Evolutionary conservation across 2,888 invertebrate genomes (phyloP).

Genomic region (Tribolium freemani): DNA sequence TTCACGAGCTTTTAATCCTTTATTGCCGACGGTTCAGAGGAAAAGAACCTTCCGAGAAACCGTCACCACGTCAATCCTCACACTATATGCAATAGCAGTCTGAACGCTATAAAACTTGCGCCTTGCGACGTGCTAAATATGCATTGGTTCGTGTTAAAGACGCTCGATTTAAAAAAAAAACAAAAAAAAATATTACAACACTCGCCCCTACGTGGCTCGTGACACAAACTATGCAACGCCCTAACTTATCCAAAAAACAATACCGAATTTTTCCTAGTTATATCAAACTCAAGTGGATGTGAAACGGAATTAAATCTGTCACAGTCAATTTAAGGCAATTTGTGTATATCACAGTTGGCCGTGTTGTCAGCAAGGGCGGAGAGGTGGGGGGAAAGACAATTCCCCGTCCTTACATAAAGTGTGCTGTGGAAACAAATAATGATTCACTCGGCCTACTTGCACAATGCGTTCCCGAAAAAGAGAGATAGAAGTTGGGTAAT

Average conservation of each 20-base stretch:
- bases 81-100: background rate
- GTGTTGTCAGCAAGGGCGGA: constrained; percentile 6
- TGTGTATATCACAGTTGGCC: constrained; percentile 43
- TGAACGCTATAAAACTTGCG: constrained; percentile 11
- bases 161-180: background rate
- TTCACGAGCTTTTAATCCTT: constrained; percentile 37
- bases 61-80: background rate
- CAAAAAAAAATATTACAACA: no score
- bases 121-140: constrained; percentile 26
- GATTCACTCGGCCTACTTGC: constrained; percentile 50
- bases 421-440: constrained; percentile 50
- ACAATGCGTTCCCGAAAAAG: constrained; percentile 43
- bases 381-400: background rate
- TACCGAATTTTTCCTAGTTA: constrained; percentile 26
- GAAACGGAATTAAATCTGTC: constrained; percentile 63
- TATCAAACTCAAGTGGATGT: constrained; percentile 37
- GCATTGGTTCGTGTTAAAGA: constrained; percentile 22
- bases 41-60: constrained; percentile 30
- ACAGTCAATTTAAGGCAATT: constrained; percentile 65
- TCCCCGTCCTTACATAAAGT: constrained; percentile 45
- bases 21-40: constrained; percentile 23
- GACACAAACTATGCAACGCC: no score
- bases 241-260: background rate
- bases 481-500: constrained; percentile 6
- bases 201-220: no score